Percentiles rank a stretch among this genome's conserved stretches.
These are phyloP conservation scores for Caerostris darwini DNA, from an alignment of 1,140 invertebrate genomes.

Conservation along the genomic window DNA sequence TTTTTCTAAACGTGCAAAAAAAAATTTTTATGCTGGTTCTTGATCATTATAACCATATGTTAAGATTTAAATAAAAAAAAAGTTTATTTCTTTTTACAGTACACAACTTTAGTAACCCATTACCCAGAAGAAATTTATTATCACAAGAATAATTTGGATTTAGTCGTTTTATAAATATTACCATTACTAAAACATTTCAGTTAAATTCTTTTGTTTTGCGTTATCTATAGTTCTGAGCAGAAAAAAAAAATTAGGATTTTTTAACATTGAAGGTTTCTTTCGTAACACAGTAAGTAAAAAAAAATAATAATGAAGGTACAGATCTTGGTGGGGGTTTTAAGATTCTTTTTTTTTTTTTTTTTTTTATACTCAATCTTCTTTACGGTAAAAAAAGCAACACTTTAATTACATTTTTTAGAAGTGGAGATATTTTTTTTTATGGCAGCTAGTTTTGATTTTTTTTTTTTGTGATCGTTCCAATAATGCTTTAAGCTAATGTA, in stretches of 20 bases:
- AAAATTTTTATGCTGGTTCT: background rate
- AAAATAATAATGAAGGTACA: conserved; percentile 6
- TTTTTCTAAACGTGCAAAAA: background rate
- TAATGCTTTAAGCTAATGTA: conserved; percentile 44
- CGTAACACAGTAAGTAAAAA: background rate
- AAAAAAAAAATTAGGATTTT: background rate
- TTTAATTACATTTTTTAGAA: conserved; percentile 55
- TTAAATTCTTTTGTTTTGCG: background rate
- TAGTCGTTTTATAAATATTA: conserved; percentile 18
- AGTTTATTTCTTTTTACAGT: background rate
- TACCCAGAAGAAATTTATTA: background rate
- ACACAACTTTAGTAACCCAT: background rate
- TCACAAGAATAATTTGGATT: background rate
- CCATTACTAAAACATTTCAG: background rate
- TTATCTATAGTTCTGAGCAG: background rate
- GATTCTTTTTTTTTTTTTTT: background rate
- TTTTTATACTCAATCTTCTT: background rate
- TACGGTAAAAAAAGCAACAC: background rate
- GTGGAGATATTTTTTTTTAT: conserved; percentile 15
- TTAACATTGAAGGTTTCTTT: background rate
- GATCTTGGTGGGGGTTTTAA: background rate
- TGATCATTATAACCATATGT: background rate
- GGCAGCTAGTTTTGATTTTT: conserved; percentile 4
- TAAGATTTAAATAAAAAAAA: background rate
- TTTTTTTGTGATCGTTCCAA: background rate